Evolutionary conservation across 2,888 invertebrate species (phyloP), one percentile per base, ranked within the genome.

Genomic region (Ochlodes sylvanus): DNA sequence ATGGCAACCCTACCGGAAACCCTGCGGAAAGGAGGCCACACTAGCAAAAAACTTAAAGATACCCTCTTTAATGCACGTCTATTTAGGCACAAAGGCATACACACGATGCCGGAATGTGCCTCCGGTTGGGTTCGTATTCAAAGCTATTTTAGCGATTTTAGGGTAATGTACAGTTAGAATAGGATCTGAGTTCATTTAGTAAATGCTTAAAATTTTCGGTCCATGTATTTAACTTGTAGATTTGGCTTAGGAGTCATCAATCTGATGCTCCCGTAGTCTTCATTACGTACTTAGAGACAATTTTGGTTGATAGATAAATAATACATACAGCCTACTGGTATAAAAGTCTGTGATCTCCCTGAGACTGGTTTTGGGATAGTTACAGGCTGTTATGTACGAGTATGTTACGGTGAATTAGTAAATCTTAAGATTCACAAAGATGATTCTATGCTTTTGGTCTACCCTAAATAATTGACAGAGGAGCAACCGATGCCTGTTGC

Each of bases 1-100:
- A 54, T 15, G 41, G 17, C 55, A 67, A 61, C 67, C 67, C 61
- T 56, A 56, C 68, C 70, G 73, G 71, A 70, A 75, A 71, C 68
- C 69, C 14, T 52, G 6, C 52, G 21, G 50, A 52, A 52, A 52
- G 52, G 70, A 66, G 84, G 79, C 80, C 74, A 66, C 71, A 71
- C 72, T 77, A 77, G 77, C 78, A 83, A 84, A 84, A 85, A 85
- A 79, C 77, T 80, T 79, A 77, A 84, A 85, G 84, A 88, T 85
- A 87, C 86, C 88, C 87, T 85, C 79, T 80, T 87, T 92, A 92
- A 92, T 90, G 90, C 86, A 89, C 83, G 88, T 87, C 86, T 89
- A 85, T 90, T 89, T 85, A 85, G 84, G 79, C 84, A 89, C 82
- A 89, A 89, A 88, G 86, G 83, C 77, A 86, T 85, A 83, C 82